Evolutionary conservation across 2,797 vertebrate species (phyloP).

Genomic region (Alcedo quadribrachys): DNA sequence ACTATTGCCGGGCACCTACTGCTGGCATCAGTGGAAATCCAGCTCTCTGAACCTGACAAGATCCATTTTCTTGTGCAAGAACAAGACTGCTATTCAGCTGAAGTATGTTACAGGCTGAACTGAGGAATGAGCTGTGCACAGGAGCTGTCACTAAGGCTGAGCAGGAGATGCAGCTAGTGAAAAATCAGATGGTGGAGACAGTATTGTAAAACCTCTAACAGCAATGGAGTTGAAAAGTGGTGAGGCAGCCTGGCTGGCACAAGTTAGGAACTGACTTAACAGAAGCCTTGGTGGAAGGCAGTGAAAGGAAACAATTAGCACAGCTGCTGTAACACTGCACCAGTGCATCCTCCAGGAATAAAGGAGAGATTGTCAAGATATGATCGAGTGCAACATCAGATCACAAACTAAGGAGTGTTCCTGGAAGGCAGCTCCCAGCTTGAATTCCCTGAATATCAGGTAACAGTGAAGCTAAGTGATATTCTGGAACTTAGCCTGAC

Average conservation of each 20-base stretch:
- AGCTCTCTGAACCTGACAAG: not conserved
- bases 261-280: not conserved
- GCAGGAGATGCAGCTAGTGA: not conserved
- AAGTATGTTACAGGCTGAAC: not conserved
- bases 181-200: not conserved
- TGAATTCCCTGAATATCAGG: not conserved
- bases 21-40: not conserved
- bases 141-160: not conserved
- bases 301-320: not conserved
- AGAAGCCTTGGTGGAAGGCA: not conserved
- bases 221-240: not conserved
- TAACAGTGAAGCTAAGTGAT: not conserved
- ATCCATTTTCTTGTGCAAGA: not conserved
- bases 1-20: not conserved
- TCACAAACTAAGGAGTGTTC: not conserved
- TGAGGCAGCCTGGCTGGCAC: not conserved
- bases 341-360: not conserved
- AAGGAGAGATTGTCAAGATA: not conserved
- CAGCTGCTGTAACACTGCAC: accelerated
- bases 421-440: not conserved
- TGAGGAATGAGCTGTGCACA: not conserved
- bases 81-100: not conserved
- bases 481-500: not conserved
- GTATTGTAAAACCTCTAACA: not conserved
- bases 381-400: not conserved